Conservation (phyloP, 2,113 vertebrate species). For the Crotophaga sulcirostris region DNA sequence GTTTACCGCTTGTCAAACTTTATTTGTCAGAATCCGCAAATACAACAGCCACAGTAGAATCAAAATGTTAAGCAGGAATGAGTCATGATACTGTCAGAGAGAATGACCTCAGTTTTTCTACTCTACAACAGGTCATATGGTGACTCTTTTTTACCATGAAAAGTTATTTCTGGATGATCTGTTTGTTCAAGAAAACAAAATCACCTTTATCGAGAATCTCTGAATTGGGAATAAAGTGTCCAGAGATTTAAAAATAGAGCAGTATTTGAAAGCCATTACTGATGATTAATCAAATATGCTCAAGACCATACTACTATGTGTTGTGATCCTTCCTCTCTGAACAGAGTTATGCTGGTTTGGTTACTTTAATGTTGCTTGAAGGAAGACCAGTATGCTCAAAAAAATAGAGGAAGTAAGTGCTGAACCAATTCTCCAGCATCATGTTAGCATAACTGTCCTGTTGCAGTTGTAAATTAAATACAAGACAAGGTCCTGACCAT, state of each 20-base stretch:
- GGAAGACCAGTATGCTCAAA: neutral
- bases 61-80: conserved; percentile 17
- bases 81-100: conserved; percentile 15
- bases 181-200: neutral
- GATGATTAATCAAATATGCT: neutral
- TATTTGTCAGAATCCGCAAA: conserved; percentile 28
- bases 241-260: neutral
- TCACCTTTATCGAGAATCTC: neutral
- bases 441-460: neutral
- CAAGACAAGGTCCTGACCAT: neutral
- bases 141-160: neutral
- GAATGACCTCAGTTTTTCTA: neutral
- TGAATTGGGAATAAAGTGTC: neutral
- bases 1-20: conserved; percentile 9
- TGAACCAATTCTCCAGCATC: neutral
- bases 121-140: neutral
- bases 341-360: neutral
- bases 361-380: neutral
- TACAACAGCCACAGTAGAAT: neutral
- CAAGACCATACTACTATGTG: neutral
- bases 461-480: neutral
- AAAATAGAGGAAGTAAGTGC: neutral
- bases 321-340: neutral
- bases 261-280: neutral
- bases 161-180: neutral